These are phyloP conservation scores for Cavia aperea DNA, from an alignment of 2,113 vertebrate species.

Conservation along the genomic window DNA sequence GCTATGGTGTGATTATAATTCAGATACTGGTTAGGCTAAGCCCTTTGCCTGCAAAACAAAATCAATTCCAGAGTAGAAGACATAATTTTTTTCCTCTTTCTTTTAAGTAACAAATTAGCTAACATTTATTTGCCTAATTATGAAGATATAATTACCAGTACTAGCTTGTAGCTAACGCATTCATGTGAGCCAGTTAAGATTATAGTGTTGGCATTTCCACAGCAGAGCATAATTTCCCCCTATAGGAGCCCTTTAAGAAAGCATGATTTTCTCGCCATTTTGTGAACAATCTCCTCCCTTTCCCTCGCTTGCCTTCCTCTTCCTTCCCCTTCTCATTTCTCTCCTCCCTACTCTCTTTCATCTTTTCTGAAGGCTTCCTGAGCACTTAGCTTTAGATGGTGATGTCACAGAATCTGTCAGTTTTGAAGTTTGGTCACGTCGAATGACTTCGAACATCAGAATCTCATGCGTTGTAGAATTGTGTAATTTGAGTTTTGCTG, in stretches of 20 bases:
- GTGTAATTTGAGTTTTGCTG: not conserved
- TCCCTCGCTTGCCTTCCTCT: not conserved
- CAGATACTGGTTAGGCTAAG: not conserved
- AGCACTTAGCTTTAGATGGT: not conserved
- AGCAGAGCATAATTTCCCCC: not conserved
- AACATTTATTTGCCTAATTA: constrained; percentile 15
- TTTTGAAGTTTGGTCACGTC: not conserved
- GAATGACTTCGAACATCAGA: not conserved
- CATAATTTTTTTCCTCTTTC: no score
- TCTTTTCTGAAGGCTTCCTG: not conserved
- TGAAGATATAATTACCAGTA: not conserved
- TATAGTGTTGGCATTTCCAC: not conserved
- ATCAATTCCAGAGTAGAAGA: constrained; percentile 16
- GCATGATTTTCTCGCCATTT: not conserved
- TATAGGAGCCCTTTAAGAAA: not conserved
- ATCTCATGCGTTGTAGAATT: not conserved
- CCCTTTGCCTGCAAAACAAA: not conserved
- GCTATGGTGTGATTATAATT: not conserved
- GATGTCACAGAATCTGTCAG: not conserved
- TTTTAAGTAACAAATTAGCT: constrained; percentile 5
- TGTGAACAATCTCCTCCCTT: not conserved
- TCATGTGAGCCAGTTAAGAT: constrained; percentile 24
- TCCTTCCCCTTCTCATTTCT: not conserved
- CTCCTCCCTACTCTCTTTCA: not conserved
- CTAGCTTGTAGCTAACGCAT: not conserved